Evolutionary conservation across 2,888 invertebrate genomes (phyloP), one percentile per base, ranked within the genome.

Genomic region (Drosophila peninsularis): DNA sequence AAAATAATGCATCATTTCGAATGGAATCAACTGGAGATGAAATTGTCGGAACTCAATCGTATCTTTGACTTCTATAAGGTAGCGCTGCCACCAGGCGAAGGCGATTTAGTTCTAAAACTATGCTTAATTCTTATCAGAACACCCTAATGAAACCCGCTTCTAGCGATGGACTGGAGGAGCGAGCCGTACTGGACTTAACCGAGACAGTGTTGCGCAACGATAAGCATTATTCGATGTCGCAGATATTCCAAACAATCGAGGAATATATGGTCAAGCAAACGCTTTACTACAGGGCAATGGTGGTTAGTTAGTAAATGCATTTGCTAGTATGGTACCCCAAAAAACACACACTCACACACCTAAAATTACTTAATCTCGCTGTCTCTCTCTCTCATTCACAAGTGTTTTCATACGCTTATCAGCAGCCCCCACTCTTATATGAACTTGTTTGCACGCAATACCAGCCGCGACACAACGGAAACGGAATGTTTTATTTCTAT

Each of bases 41-140:
- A 95, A 88, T 90, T 96, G 80, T 92, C 94, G 49, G 92, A 94
- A 19, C 93, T 97, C 34, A 94, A 95, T 71, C 94, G 94, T 0
- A 91, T 96, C 57, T 96, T 96, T 90, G 94, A 94, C 71, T 94
- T 94, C 49, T 96, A 95, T 90, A 92, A 95, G 62, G 93, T 94
- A 77, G 95, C 95, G 90, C 24, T 30, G n/a, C 3, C 37, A 2
- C 5, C 17, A 3, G 17, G 10, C n/a, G 7, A 41, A 13, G n/a
- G 10, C 27, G 1, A 10, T 3, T 5, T 4, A 30, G 14, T 49
- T 21, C 24, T 1, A 10, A 32, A 36, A 19, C 13, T 7, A 9
- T 19, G 47, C 7, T 39, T 5, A 47, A 30, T 55, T 41, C 41
- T 41, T 21, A 21, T 19, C 56, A 90, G 90, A 70, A 75, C 42